These are phyloP conservation scores for Lordiphosa stackelbergi DNA, from an alignment of 1,140 invertebrate genomes.

Conservation along the genomic window DNA sequence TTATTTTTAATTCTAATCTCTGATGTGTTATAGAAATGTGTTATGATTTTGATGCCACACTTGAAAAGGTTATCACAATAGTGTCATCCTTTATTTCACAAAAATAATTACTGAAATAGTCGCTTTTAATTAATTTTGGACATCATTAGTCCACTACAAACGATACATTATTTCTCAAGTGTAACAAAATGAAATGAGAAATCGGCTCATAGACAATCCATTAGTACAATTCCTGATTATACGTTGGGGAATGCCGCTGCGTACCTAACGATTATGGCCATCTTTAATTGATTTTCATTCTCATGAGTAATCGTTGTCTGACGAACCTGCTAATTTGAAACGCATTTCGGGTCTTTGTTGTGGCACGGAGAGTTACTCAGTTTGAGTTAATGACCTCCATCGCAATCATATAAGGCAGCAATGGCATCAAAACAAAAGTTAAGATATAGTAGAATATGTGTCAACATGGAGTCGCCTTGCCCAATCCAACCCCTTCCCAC, in stretches of 20 bases:
- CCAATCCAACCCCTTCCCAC: not conserved
- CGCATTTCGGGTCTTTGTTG: conserved; percentile 36
- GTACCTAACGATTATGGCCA: not conserved
- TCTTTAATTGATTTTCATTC: conserved; percentile 21
- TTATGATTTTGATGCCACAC: no score
- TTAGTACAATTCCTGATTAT: conserved; percentile 7
- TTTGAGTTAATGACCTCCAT: conserved; percentile 26
- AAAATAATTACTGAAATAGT: no score
- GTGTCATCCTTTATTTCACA: no score
- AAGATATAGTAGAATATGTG: conserved; percentile 6
- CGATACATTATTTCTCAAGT: not conserved
- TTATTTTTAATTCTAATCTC: no score
- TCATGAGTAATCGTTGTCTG: conserved; percentile 22
- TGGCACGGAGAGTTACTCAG: conserved; percentile 8
- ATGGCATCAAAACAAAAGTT: not conserved
- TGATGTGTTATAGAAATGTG: no score
- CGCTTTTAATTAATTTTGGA: no score
- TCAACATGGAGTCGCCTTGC: conserved; percentile 10
- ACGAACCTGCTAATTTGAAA: conserved; percentile 15
- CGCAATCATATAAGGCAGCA: conserved; percentile 3
- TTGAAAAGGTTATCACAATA: no score
- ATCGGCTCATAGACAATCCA: not conserved
- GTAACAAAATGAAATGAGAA: not conserved
- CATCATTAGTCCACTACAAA: no score
- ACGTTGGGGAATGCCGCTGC: not conserved